phyloP scores from a whole-genome alignment of 2,888 invertebrate species.

The Drosophila atripex region DNA sequence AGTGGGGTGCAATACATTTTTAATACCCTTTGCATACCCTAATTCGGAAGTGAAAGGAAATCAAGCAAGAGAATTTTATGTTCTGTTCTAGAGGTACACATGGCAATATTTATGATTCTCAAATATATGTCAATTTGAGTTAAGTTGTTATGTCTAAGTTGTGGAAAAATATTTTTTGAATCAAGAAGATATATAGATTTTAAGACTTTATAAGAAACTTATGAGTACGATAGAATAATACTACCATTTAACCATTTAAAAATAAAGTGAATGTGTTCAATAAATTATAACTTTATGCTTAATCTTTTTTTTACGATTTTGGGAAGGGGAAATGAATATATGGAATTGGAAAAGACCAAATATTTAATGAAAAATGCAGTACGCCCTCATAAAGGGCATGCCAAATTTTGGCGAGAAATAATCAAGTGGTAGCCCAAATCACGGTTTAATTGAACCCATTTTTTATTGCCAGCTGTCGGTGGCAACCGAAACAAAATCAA shows the following conservation, averaged over 20 bases:
- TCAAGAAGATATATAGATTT: too few species aligned
- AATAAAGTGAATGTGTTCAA: too few species aligned
- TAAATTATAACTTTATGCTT: too few species aligned
- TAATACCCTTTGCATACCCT: neutral
- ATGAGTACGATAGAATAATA: too few species aligned
- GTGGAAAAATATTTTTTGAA: too few species aligned
- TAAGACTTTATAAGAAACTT: too few species aligned
- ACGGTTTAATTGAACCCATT: constrained; percentile 11
- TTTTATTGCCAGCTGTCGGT: constrained; percentile 62
- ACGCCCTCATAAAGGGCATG: constrained; percentile 21
- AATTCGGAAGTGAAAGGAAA: neutral
- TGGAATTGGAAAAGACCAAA: neutral
- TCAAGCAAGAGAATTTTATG: neutral
- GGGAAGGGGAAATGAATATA: too few species aligned
- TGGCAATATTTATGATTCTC: neutral
- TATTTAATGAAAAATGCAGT: neutral
- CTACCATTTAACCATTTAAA: too few species aligned
- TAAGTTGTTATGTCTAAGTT: too few species aligned
- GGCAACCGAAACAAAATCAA: constrained; percentile 65
- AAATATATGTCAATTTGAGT: too few species aligned
- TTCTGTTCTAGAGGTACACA: neutral
- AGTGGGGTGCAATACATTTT: constrained; percentile 33
- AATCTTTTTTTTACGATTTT: too few species aligned
- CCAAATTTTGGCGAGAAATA: constrained; percentile 40
- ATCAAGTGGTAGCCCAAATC: constrained; percentile 35